Evolutionary conservation across 1,140 invertebrate species (phyloP).

Genomic region (Anadara kagoshimensis): DNA sequence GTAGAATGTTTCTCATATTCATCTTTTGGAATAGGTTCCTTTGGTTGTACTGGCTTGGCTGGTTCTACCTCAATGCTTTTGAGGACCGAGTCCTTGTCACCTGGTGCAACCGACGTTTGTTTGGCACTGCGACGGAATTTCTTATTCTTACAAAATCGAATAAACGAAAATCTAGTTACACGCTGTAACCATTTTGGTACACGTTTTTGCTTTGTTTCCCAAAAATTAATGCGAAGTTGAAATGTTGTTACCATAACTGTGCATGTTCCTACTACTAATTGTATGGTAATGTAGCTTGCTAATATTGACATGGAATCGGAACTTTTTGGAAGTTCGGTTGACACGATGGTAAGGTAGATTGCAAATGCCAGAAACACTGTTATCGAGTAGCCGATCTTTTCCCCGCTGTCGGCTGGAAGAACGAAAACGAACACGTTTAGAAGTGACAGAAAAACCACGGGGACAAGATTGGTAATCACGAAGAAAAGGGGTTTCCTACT

Average conservation of each 20-base stretch:
- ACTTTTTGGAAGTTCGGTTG: slow-evolving; percentile 77
- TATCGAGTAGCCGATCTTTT: slow-evolving; percentile 77
- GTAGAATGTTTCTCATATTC: neutral
- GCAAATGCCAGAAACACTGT: slow-evolving; percentile 78
- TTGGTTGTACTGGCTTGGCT: neutral
- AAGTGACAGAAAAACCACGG: slow-evolving; percentile 77
- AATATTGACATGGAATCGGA: slow-evolving; percentile 74
- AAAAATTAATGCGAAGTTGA: slow-evolving; percentile 8
- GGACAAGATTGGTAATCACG: slow-evolving; percentile 77
- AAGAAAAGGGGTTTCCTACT: slow-evolving; percentile 66
- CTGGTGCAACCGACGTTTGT: neutral
- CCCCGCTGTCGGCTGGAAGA: slow-evolving; percentile 77
- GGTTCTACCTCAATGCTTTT: neutral
- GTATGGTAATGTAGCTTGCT: slow-evolving; percentile 47
- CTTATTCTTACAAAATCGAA: neutral
- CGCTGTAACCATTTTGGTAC: neutral
- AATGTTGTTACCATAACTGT: slow-evolving; percentile 17
- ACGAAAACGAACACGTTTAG: slow-evolving; percentile 78
- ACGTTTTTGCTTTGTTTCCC: neutral
- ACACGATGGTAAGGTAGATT: slow-evolving; percentile 78
- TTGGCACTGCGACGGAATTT: neutral
- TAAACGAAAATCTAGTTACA: neutral
- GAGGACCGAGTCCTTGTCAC: too few species aligned
- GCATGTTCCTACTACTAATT: slow-evolving; percentile 10
- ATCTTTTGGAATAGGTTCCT: neutral